A percentile compares a stretch with the other conserved stretches of the same genome.
Conservation (phyloP, 2,113 vertebrate species). For the Cheirogaleus medius region DNA sequence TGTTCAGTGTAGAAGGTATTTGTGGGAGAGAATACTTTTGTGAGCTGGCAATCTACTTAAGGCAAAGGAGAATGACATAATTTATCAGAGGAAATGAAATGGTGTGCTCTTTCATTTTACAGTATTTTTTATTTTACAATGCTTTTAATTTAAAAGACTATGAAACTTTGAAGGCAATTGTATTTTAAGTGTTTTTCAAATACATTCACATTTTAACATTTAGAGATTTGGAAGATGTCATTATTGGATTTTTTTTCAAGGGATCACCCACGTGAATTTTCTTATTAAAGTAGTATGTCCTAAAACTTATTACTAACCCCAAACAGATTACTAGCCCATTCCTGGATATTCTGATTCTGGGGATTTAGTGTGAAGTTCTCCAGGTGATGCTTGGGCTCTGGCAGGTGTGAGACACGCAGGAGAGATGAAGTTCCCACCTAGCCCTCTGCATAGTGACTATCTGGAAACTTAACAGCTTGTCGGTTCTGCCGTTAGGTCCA, state of each 20-base stretch:
- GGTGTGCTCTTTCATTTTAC: background rate
- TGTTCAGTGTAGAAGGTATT: conserved; percentile 6
- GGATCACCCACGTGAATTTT: background rate
- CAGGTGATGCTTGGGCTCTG: background rate
- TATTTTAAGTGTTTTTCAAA: background rate
- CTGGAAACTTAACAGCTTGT: background rate
- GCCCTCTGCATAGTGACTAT: background rate
- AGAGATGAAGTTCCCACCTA: background rate
- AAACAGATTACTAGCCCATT: background rate
- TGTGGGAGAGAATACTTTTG: background rate
- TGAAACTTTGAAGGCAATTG: background rate
- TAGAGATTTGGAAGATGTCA: background rate
- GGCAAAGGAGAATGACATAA: conserved; percentile 4
- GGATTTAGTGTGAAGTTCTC: background rate
- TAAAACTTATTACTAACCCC: background rate
- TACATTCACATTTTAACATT: background rate
- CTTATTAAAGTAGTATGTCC: background rate
- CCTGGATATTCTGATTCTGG: background rate
- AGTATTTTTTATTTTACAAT: background rate
- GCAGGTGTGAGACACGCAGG: background rate
- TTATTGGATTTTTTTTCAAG: background rate
- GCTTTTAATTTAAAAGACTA: conserved; percentile 23
- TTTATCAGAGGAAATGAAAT: conserved; percentile 39
- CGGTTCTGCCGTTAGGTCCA: background rate
- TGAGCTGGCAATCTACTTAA: background rate